phyloP scores from a whole-genome alignment of 2,888 invertebrate genomes.

The Aleiodes leptofemur region DNA sequence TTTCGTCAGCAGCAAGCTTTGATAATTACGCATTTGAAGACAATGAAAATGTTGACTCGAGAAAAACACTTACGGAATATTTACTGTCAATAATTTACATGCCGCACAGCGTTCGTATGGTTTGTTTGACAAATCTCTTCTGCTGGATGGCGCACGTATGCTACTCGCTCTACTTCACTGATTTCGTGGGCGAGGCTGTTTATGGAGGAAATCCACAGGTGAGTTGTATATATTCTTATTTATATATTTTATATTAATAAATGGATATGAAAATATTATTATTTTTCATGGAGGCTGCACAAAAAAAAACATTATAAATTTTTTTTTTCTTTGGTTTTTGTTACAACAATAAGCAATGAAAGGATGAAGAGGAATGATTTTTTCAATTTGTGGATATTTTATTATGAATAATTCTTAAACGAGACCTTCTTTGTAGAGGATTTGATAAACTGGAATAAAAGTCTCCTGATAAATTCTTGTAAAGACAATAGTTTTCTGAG shows the following conservation, averaged over 20 bases:
- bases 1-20: constrained; percentile 42
- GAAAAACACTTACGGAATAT: constrained; percentile 78
- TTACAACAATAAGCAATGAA: too few relatives aligned
- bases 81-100: constrained; percentile 93
- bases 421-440: too few relatives aligned
- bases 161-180: constrained; percentile 97
- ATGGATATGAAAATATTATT: constrained; percentile 43
- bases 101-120: constrained; percentile 89
- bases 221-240: constrained; percentile 59
- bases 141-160: constrained; percentile 99
- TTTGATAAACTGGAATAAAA: too few relatives aligned
- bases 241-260: too few relatives aligned
- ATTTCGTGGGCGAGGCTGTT: constrained; percentile 95
- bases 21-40: constrained; percentile 46
- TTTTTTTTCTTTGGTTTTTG: too few relatives aligned
- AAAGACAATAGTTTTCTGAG: too few relatives aligned
- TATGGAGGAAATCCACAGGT: constrained; percentile 92
- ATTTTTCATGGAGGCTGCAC: neutral
- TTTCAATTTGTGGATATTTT: too few relatives aligned
- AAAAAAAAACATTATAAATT: neutral
- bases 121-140: constrained; percentile 95
- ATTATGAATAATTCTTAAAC: too few relatives aligned
- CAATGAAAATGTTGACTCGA: constrained; percentile 60
- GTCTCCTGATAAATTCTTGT: too few relatives aligned
- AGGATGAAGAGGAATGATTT: too few relatives aligned